Base-by-base conservation (phyloP, 2,797 vertebrate genomes). In the Pseudocheirus occidentalis region DNA sequence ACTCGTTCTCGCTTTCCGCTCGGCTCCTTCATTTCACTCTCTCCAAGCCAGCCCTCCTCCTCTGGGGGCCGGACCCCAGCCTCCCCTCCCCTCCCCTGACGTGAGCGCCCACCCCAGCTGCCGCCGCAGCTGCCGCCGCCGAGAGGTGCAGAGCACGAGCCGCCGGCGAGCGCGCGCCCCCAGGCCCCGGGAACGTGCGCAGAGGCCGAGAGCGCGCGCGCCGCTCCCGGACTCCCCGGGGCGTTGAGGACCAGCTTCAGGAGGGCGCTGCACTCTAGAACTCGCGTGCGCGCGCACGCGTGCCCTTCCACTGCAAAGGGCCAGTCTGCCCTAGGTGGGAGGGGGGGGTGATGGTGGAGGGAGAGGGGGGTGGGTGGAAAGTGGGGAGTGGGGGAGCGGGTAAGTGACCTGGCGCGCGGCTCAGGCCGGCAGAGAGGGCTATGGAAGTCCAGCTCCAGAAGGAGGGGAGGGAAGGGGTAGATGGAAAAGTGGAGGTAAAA, bases 111-210 rank as follows among this genome's bases (percentile, higher is more conserved):
- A 59, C 97, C 94, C 94, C 96, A 93, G 97, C 96, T 95, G 95
- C 96, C 91, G 97, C 94, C 87, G 95, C 97, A 96, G 96, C 94
- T 96, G 96, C 96, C 97, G 97, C 98, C 95, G 98, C 98, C 98
- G 97, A 97, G 98, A 81, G 81, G 92, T 28, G 73, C 62, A 16
- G 92, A 94, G 97, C 94, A 97, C 97, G 97, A 97, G 97, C 97
- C 94, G 95, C 96, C 92, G 58, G 95, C 96, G 94, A 18, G 95
- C 73, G 93, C 58, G 46, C 95, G 4, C 95, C 28, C 95, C 94
- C 46, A 46, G 52, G 93, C 14, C 0, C 56, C 31, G 66, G 34
- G 95, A 94, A 24, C 89, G 95, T 58, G 94, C 90, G 94, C 91
- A 92, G 46, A 73, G 91, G 5, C 92, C 90, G 90, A 53, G 92